Conservation (phyloP, 2,888 invertebrate genomes). For the Hoplodrina blanda region DNA sequence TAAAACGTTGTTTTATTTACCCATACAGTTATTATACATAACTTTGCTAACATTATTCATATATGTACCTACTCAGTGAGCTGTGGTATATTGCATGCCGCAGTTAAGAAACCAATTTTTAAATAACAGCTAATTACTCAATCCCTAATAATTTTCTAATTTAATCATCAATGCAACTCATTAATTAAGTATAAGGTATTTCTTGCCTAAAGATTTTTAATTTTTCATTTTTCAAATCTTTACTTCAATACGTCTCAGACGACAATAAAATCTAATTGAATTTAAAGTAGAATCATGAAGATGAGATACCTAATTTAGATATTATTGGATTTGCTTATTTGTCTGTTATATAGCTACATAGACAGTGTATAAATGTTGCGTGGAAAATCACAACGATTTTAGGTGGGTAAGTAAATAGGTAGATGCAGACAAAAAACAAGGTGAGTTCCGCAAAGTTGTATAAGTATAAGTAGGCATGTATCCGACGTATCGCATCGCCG, state of each 20-base stretch:
- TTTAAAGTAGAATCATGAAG: no score
- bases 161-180: conserved; percentile 2
- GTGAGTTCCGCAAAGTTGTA: neutral
- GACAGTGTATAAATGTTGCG: no score
- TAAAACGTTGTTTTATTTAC: conserved; percentile 26
- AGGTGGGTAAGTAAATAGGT: no score
- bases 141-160: conserved; percentile 32
- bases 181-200: no score
- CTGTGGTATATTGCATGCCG: conserved; percentile 36
- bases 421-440: neutral
- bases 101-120: neutral
- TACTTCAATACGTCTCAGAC: no score
- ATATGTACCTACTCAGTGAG: neutral
- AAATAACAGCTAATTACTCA: conserved; percentile 17
- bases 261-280: no score
- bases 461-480: conserved; percentile 12
- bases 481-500: conserved; percentile 7
- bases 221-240: no score
- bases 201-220: no score
- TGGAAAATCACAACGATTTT: conserved; percentile 1
- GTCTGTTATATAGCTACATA: no score
- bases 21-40: conserved; percentile 18
- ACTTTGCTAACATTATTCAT: conserved; percentile 33
- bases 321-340: no score
- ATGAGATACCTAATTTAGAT: no score